Conservation (phyloP, 2,888 invertebrate genomes). For the Lamellibrachia columna region DNA sequence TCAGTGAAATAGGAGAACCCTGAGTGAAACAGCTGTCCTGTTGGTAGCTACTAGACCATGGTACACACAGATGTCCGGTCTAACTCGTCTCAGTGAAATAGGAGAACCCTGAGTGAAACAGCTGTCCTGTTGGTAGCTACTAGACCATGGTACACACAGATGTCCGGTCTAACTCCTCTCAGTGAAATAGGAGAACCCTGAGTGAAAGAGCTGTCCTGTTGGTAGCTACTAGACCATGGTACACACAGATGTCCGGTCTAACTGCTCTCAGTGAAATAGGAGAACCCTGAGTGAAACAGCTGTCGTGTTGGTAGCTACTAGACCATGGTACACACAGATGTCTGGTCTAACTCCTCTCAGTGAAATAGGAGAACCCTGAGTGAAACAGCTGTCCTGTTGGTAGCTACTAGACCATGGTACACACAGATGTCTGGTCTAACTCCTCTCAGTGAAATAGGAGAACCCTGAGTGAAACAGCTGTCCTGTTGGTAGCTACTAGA, state of each 20-base stretch:
- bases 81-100: neutral
- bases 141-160: slow-evolving; percentile 12
- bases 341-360: neutral
- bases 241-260: neutral
- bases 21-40: too few relatives aligned
- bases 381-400: neutral
- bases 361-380: neutral
- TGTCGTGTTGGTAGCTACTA: neutral
- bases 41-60: neutral
- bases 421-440: neutral
- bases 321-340: slow-evolving; percentile 12
- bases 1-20: too few relatives aligned
- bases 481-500: neutral
- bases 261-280: neutral
- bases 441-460: neutral
- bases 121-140: neutral
- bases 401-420: neutral
- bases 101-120: neutral
- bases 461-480: neutral
- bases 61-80: neutral
- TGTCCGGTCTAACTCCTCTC: neutral
- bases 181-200: neutral
- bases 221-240: neutral
- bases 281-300: neutral
- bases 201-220: neutral